These are phyloP conservation scores for Ascaphus truei DNA, from an alignment of 2,113 vertebrate species.

Conservation along the genomic window DNA sequence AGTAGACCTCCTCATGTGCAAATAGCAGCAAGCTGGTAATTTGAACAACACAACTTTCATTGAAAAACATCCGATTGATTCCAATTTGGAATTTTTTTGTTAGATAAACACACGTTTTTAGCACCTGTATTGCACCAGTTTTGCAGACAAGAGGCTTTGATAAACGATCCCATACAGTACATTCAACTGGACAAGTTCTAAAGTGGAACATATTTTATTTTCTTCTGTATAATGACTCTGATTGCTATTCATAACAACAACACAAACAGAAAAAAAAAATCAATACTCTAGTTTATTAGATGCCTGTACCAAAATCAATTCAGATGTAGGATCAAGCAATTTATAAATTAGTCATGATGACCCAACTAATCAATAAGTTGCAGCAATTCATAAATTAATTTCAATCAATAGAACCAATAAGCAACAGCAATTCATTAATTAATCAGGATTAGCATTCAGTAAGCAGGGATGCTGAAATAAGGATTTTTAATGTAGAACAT, in stretches of 20 bases:
- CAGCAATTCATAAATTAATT: slow-evolving; percentile 34
- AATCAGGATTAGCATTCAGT: slow-evolving; percentile 18
- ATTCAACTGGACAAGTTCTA: not conserved
- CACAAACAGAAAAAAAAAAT: slow-evolving; percentile 3
- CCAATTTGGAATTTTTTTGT: no score
- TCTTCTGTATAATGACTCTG: slow-evolving; percentile 8
- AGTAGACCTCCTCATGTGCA: no score
- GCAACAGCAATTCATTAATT: slow-evolving; percentile 26
- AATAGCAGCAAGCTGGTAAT: no score
- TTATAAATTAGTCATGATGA: slow-evolving; percentile 36
- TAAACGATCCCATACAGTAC: no score
- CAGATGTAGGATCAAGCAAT: slow-evolving; percentile 25
- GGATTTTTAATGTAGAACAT: slow-evolving; percentile 19
- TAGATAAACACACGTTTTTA: no score
- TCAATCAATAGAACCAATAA: slow-evolving; percentile 33
- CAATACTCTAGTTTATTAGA: slow-evolving; percentile 30
- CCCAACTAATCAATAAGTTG: slow-evolving; percentile 19
- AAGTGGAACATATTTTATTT: not conserved
- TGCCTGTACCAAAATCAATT: slow-evolving; percentile 20
- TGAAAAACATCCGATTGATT: no score
- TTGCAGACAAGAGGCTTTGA: no score
- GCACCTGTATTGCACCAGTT: no score
- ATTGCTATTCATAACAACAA: slow-evolving; percentile 32
- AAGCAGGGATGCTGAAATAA: not conserved
- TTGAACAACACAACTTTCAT: no score